Evolutionary conservation across 2,113 vertebrate species (phyloP).

Genomic region (Cinclus cinclus): DNA sequence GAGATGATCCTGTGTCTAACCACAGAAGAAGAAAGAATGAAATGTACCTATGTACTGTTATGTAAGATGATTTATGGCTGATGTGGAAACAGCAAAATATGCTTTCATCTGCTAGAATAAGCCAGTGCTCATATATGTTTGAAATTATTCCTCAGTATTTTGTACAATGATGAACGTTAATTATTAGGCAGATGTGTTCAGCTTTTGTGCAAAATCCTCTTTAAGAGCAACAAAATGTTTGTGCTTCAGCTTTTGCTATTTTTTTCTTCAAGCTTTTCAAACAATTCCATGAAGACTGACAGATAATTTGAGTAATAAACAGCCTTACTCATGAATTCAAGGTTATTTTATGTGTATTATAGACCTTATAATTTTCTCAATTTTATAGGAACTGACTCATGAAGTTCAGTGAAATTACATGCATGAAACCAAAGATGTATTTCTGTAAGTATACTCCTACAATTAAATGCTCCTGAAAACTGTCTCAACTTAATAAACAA

Average conservation of each 20-base stretch:
- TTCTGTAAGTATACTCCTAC: background rate
- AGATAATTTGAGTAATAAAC: background rate
- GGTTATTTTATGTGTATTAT: background rate
- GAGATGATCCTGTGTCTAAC: slow-evolving; percentile 53
- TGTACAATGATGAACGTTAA: background rate
- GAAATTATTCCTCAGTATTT: slow-evolving; percentile 5
- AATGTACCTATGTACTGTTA: slow-evolving; percentile 45
- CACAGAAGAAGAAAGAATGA: slow-evolving; percentile 49
- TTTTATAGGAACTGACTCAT: background rate
- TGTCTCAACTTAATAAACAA: background rate
- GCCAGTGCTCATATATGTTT: background rate
- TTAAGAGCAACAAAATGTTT: background rate
- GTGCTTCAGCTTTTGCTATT: background rate
- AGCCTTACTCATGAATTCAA: background rate
- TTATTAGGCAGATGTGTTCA: background rate
- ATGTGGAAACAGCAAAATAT: slow-evolving; percentile 36
- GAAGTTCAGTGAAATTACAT: background rate
- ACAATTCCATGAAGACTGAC: background rate
- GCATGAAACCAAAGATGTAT: background rate
- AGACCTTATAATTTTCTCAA: background rate
- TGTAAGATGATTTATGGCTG: slow-evolving; percentile 51
- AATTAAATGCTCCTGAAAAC: background rate
- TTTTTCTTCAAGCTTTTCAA: background rate
- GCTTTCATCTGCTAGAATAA: slow-evolving; percentile 22
- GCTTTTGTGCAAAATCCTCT: background rate